A percentile compares a stretch with the other conserved stretches of the same genome.
Evolutionary conservation across 1,140 invertebrate genomes (phyloP).

Genomic region (Cydia strobilella): DNA sequence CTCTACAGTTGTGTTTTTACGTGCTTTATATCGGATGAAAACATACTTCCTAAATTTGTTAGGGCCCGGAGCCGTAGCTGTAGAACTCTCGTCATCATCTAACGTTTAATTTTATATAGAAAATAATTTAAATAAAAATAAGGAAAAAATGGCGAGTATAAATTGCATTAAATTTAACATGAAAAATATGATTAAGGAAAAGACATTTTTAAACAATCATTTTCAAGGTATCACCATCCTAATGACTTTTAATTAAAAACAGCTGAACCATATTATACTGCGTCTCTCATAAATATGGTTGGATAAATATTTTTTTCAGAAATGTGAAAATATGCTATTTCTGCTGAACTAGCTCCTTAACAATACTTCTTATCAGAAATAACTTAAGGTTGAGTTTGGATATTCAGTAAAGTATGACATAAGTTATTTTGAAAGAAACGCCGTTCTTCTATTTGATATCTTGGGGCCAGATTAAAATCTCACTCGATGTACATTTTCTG

Average conservation of each 20-base stretch:
- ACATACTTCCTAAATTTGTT: no score
- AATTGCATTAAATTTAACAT: no score
- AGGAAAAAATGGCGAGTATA: no score
- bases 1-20: no score
- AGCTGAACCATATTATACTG: background rate
- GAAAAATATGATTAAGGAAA: no score
- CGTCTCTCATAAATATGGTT: background rate
- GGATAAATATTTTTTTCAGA: background rate
- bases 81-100: no score
- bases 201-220: no score
- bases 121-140: no score
- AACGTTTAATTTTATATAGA: no score
- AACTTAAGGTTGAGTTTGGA: background rate
- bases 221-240: no score
- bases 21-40: no score
- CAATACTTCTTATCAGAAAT: background rate
- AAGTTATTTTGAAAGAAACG: background rate
- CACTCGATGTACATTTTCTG: slow-evolving; percentile 4
- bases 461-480: slow-evolving; percentile 15
- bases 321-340: background rate
- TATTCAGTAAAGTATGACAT: background rate
- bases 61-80: no score
- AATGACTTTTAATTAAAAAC: background rate
- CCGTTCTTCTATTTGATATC: background rate
- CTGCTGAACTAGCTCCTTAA: background rate